A percentile compares a stretch with the other conserved stretches of the same genome.
Evolutionary conservation across 2,888 invertebrate genomes (phyloP).

Genomic region (Hypselothyrea guttata): DNA sequence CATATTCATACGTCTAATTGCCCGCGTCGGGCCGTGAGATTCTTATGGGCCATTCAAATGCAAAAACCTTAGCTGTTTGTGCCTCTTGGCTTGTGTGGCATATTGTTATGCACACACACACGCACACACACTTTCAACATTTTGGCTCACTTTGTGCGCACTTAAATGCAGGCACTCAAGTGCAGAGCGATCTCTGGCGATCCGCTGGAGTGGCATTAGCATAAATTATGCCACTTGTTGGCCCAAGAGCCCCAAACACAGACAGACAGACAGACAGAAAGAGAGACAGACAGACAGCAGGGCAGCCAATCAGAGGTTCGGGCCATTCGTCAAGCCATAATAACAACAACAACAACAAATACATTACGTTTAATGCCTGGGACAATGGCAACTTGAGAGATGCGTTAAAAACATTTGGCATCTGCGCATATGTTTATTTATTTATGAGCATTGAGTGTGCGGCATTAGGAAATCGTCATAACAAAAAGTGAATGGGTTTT

Average conservation of each 20-base stretch:
- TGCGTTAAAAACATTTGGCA: conserved; percentile 66
- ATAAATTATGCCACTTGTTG: conserved; percentile 76
- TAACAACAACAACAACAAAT: conserved; percentile 1
- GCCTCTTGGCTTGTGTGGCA: conserved; percentile 18
- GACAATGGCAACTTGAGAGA: conserved; percentile 52
- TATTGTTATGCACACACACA: conserved; percentile 51
- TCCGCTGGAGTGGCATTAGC: conserved; percentile 56
- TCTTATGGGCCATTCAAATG: conserved; percentile 56
- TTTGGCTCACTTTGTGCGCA: conserved; percentile 54
- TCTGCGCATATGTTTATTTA: conserved; percentile 33
- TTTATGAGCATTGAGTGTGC: conserved; percentile 60
- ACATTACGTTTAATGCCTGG: conserved; percentile 38
- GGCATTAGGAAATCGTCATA: conserved; percentile 52
- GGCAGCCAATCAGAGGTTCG: conserved; percentile 30
- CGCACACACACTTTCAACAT: conserved; percentile 15
- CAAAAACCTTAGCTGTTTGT: conserved; percentile 23
- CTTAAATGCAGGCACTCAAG: conserved; percentile 53
- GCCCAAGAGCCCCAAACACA: neutral
- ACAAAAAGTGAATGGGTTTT: conserved; percentile 76
- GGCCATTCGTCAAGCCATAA: conserved; percentile 49
- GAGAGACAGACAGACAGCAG: conserved; percentile 11
- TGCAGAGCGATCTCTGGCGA: conserved; percentile 37
- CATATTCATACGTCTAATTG: conserved; percentile 61
- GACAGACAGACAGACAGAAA: conserved; percentile 10
- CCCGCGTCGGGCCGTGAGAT: conserved; percentile 54